Percentiles rank a stretch among this genome's conserved stretches.
Conservation (phyloP, 2,888 invertebrate genomes). For the Microchrysa polita region DNA sequence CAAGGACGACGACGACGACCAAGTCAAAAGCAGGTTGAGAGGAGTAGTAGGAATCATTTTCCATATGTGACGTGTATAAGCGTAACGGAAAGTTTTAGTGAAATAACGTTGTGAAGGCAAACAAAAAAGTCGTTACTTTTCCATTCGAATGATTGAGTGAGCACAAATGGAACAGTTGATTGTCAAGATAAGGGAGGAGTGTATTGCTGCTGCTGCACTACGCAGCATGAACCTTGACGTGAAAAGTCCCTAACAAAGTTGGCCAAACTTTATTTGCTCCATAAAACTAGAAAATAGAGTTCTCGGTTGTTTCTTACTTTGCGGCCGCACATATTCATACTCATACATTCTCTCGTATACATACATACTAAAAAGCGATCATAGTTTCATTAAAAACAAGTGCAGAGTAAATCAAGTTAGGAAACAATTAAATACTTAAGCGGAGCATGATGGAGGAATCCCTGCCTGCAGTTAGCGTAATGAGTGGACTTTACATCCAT, state of each 20-base stretch:
- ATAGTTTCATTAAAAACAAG: not conserved
- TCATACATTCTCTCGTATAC: too few relatives aligned
- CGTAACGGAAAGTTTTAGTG: not conserved
- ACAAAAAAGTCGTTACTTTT: not conserved
- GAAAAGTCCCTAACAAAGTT: not conserved
- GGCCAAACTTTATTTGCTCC: not conserved
- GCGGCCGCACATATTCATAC: not conserved
- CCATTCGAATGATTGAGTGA: conserved; percentile 3
- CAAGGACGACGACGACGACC: not conserved
- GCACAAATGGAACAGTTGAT: conserved; percentile 23
- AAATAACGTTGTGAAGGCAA: conserved; percentile 3
- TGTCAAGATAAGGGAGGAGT: not conserved
- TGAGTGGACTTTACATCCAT: not conserved
- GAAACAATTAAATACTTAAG: not conserved
- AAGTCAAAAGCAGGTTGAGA: not conserved
- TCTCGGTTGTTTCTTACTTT: not conserved
- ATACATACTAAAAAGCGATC: too few relatives aligned
- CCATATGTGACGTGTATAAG: not conserved
- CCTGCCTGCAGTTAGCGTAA: not conserved
- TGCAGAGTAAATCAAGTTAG: conserved; percentile 4
- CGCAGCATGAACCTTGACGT: not conserved
- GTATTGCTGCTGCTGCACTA: not conserved
- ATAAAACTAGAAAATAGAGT: not conserved
- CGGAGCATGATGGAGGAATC: too few relatives aligned
- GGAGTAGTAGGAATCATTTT: conserved; percentile 27